Conservation (phyloP, 2,797 vertebrate species). For the Apogon hyalosoma region DNA sequence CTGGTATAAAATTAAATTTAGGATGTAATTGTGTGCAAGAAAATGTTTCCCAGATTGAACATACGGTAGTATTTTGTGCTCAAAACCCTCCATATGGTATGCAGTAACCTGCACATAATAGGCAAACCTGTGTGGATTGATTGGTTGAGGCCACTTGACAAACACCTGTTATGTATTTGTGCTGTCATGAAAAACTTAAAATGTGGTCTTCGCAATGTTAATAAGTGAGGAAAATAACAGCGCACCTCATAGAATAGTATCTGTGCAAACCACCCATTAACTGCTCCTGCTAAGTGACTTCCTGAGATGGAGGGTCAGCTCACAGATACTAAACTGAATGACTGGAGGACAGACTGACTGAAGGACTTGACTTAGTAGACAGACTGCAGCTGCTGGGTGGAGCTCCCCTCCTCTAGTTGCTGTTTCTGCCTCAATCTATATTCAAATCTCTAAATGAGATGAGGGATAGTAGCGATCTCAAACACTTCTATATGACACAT, state of each 20-base stretch:
- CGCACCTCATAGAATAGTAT: constrained; percentile 6
- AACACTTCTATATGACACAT: constrained; percentile 23
- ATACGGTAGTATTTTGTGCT: constrained; percentile 36
- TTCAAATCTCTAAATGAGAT: constrained; percentile 48
- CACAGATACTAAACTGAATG: constrained; percentile 12
- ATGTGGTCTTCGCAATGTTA: not conserved
- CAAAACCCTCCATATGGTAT: constrained; percentile 45
- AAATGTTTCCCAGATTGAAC: constrained; percentile 39
- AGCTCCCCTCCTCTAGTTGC: constrained; percentile 49
- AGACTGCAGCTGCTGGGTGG: constrained; percentile 74
- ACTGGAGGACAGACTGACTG: constrained; percentile 11
- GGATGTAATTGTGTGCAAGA: constrained; percentile 36
- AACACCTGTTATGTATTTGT: constrained; percentile 44
- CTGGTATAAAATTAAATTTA: constrained; percentile 17
- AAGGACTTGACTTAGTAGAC: constrained; percentile 39
- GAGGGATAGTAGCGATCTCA: constrained; percentile 21
- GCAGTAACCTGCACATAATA: constrained; percentile 27
- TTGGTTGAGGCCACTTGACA: constrained; percentile 36
- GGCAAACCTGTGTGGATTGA: constrained; percentile 29
- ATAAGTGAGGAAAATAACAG: not conserved
- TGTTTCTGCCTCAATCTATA: constrained; percentile 47
- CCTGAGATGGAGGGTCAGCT: constrained; percentile 23
- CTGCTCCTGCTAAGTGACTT: constrained; percentile 28
- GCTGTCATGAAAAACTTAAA: not conserved
- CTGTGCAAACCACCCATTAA: constrained; percentile 23